Percentiles rank a stretch among this genome's conserved stretches.
These are phyloP conservation scores for Cecropterus lyciades DNA, from an alignment of 1,140 invertebrate species.

Conservation along the genomic window DNA sequence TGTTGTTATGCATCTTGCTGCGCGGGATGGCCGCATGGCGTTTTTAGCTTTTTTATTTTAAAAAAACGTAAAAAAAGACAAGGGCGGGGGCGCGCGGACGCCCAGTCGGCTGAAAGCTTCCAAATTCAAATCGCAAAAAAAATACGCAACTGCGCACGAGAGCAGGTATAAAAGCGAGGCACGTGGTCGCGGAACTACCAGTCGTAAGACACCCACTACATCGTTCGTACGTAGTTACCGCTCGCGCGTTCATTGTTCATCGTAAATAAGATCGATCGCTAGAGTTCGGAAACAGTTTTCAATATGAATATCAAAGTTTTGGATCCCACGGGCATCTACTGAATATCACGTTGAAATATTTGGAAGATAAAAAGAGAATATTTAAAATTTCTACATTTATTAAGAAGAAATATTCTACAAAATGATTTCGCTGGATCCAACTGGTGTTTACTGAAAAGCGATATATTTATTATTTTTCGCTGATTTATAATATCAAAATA, in stretches of 20 bases:
- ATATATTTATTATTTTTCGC: constrained; percentile 14
- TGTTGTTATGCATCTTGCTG: constrained; percentile 13
- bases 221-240: constrained; percentile 60
- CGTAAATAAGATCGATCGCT: constrained; percentile 79
- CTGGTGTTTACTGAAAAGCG: constrained; percentile 54
- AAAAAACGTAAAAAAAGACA: constrained; percentile 55
- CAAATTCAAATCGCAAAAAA: constrained; percentile 81
- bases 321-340: constrained; percentile 77
- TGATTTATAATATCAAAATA: constrained; percentile 41
- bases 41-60: constrained; percentile 53
- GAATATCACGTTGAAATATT: constrained; percentile 44
- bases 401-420: constrained; percentile 23
- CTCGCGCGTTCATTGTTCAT: constrained; percentile 54
- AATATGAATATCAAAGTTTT: constrained; percentile 75
- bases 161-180: constrained; percentile 72
- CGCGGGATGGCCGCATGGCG: constrained; percentile 56
- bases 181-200: constrained; percentile 72
- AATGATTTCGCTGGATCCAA: constrained; percentile 51
- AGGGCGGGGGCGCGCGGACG: constrained; percentile 72
- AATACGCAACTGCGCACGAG: constrained; percentile 73
- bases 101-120: constrained; percentile 80
- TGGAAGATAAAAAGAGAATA: constrained; percentile 27
- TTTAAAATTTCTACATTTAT: constrained; percentile 23
- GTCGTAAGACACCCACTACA: constrained; percentile 60
- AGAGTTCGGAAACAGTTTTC: constrained; percentile 56